These are phyloP conservation scores for Rhinichthys osculus DNA, from an alignment of 2,797 vertebrate genomes.

Conservation along the genomic window DNA sequence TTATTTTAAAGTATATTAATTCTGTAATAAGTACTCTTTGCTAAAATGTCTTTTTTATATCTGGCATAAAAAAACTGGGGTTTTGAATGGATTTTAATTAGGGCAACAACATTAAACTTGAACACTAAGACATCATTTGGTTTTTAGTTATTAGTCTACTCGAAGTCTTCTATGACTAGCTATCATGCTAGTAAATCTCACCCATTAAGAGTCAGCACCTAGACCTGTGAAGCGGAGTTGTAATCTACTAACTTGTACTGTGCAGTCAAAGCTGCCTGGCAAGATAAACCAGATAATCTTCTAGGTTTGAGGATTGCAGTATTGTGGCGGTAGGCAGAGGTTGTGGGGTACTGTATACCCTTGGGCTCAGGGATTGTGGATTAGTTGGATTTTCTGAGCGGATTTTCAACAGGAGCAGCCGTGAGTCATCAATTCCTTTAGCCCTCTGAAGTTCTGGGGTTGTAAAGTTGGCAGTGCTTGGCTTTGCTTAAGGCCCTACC, in stretches of 20 bases:
- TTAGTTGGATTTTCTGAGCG: conserved; percentile 70
- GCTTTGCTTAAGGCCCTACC: conserved; percentile 55
- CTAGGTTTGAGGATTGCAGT: conserved; percentile 34
- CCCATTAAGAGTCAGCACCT: conserved; percentile 25
- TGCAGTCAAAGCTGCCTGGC: conserved; percentile 59
- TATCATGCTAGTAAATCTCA: neutral
- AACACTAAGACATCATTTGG: neutral
- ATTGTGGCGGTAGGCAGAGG: conserved; percentile 15
- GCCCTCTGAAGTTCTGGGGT: conserved; percentile 61
- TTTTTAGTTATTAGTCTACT: neutral
- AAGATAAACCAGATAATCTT: conserved; percentile 75
- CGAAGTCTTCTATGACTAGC: neutral
- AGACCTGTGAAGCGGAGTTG: neutral
- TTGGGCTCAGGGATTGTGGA: conserved; percentile 62
- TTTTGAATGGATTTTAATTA: neutral
- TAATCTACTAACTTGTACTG: conserved; percentile 33
- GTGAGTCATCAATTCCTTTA: conserved; percentile 64
- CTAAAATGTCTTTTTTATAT: neutral
- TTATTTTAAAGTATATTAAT: neutral
- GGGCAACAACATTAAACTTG: neutral
- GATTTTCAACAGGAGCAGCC: conserved; percentile 64
- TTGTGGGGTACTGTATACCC: conserved; percentile 12
- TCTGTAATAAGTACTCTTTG: neutral
- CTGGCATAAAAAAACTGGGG: neutral
- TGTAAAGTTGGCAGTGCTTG: conserved; percentile 29